Evolutionary conservation across 2,888 invertebrate species (phyloP).

Genomic region (Acanthococcus lagerstroemiae): DNA sequence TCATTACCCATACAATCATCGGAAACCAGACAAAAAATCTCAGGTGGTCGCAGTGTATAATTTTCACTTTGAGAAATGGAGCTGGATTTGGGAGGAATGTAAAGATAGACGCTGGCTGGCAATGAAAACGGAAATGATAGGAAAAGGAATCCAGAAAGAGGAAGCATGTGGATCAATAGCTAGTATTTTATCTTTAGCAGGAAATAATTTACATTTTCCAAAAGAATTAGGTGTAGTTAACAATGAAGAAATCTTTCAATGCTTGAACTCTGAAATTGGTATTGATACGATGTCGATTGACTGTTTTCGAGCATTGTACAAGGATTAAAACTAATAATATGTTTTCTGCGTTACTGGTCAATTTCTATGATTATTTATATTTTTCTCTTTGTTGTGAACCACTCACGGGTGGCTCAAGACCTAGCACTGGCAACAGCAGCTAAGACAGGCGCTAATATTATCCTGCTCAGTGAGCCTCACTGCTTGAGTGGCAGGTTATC

Average conservation of each 20-base stretch:
- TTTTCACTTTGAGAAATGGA: background rate
- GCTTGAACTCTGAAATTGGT: background rate
- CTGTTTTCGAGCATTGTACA: too few species aligned
- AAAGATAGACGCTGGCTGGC: background rate
- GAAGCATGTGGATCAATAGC: background rate
- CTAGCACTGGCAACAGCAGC: too few species aligned
- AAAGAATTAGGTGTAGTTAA: background rate
- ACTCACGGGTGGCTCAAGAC: too few species aligned
- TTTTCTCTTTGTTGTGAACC: too few species aligned
- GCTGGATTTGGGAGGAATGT: background rate
- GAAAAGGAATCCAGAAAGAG: background rate
- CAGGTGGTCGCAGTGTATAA: background rate
- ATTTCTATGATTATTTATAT: too few species aligned
- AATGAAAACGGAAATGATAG: background rate
- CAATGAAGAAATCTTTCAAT: background rate
- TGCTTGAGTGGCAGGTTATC: too few species aligned
- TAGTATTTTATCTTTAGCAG: background rate
- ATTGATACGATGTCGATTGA: too few species aligned
- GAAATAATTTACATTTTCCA: background rate
- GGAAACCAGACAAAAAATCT: slow-evolving; percentile 3
- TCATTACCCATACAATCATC: background rate
- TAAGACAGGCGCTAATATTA: too few species aligned
- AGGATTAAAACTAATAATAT: too few species aligned
- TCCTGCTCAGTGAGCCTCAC: too few species aligned
- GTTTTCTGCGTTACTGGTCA: too few species aligned